Base-by-base conservation (phyloP, 2,888 invertebrate genomes). In the Conomelus anceps region DNA sequence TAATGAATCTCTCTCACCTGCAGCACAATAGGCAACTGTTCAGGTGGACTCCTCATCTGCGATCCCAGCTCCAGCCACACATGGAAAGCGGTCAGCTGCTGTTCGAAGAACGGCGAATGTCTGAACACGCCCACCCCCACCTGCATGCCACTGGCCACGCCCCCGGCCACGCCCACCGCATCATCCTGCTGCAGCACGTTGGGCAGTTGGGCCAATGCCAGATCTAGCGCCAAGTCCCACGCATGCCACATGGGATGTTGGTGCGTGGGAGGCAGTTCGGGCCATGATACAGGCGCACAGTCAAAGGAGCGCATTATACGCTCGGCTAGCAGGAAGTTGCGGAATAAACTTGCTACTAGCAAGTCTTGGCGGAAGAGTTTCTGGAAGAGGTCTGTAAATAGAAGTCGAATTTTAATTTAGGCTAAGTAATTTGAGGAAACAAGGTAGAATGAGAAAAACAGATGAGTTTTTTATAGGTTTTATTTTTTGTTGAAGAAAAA, bases 61-160 rank as follows among this genome's bases (percentile, higher is more conserved):
- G 96, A 96, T 92, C 97, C 98, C 90, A 97, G 95, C 90, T 96
- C 96, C 87, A 99, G 94, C 98, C 98, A 98, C 86, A 98, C 98
- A 94, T 99, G 97, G 94, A 99, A 99, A 86, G 99, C 99, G 86
- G 98, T 98, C 90, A 99, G 95, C 94, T 99, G 99, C 93, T 99
- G 98, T 93, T 99, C 97, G 93, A 99, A 99, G 94, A 99, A 99
- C 24, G 97, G 96, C 92, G 98, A 96, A 94, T 98, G 97, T 26
- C 90, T 89, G 90, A 91, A 92, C 11, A 90, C n/a, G n/a, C n/a
- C n/a, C n/a, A n/a, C n/a, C n/a, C n/a, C n/a, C n/a, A n/a, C n/a
- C n/a, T n/a, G n/a, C n/a, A n/a, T n/a, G n/a, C n/a, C 34, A 34
- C 34, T 13, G 34, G 26, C 6, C 6, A 1, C 34, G 89, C 23